Base-by-base conservation (phyloP, 2,888 invertebrate species). In the Bugula neritina region DNA sequence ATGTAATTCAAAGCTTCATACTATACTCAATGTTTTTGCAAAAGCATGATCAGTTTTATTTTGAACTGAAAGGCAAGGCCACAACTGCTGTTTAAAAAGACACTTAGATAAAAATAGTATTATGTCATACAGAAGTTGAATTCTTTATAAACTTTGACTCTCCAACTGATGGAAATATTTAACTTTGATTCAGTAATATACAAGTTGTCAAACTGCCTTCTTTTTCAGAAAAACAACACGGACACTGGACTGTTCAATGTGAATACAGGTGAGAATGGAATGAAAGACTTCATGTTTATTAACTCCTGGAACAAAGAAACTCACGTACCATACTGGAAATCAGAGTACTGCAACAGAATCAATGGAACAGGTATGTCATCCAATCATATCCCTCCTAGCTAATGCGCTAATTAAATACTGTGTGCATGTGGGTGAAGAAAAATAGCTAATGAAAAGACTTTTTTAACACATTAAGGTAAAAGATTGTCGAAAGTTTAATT, bases 161-260 rank as follows among this genome's bases (percentile, higher is more conserved):
- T n/a, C n/a, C n/a, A n/a, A n/a, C n/a, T n/a, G n/a, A n/a, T n/a
- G n/a, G n/a, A n/a, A n/a, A n/a, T n/a, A 43, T 43, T 43, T 43
- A 43, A 10, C 43, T 43, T 17, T 17, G 5, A 17, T 43, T 10
- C 17, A 43, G 10, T 43, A 43, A 43, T 43, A 43, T 17, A 10
- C 43, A 17, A 17, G 43, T 43, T 10, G 5, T 10, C 43, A 5
- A 17, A 43, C 43, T 43, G 43, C 43, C 5, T n/a, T n/a, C n/a
- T n/a, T 5, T 86, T 86, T 0, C 83, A 93, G 91, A 88, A 92
- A 78, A 94, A 93, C 80, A 90, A 89, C 73, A 90, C 91, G 0
- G 84, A 89, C 69, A 92, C 92, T 73, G 93, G 93, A 0, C 85
- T 88, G 69, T 89, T 90, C 79, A 92, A 91, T 77, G 89, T 93